Percentiles rank a stretch among this genome's conserved stretches.
Conservation (phyloP, 2,888 invertebrate species). For the Dicyrtomina minuta region DNA sequence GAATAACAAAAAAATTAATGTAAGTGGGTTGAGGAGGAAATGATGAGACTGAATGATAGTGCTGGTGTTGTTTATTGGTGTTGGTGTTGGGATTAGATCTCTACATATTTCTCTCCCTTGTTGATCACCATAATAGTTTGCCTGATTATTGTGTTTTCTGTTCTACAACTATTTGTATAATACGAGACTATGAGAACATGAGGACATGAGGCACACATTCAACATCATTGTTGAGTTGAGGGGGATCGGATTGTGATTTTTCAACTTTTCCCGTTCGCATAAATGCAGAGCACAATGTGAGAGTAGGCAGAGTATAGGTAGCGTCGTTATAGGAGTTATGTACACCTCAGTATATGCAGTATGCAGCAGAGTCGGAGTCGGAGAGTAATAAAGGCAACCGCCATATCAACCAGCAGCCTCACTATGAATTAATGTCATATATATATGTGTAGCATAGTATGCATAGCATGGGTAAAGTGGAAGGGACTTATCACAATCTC, state of each 20-base stretch:
- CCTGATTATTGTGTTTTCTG: constrained; percentile 7
- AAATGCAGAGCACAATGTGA: neutral
- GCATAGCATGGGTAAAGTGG: no score
- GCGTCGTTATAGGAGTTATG: neutral
- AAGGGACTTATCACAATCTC: no score
- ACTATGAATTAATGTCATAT: no score
- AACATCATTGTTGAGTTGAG: constrained; percentile 4
- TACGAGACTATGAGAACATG: no score
- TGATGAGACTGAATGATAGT: constrained; percentile 5
- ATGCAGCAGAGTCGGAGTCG: no score
- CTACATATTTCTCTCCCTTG: neutral
- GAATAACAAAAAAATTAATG: constrained; percentile 22
- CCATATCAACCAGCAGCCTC: no score
- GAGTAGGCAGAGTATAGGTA: no score
- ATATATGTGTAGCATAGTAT: no score
- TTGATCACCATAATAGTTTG: constrained; percentile 14
- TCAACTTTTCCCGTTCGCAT: constrained; percentile 1
- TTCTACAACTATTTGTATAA: no score
- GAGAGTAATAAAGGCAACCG: no score
- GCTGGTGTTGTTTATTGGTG: constrained; percentile 7
- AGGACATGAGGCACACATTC: constrained; percentile 2
- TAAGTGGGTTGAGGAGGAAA: constrained; percentile 30
- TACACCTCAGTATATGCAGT: neutral
- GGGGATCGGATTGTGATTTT: constrained; percentile 13
- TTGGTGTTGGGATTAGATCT: neutral